Evolutionary conservation across 2,113 vertebrate genomes (phyloP).

Genomic region (Cheirogaleus medius): DNA sequence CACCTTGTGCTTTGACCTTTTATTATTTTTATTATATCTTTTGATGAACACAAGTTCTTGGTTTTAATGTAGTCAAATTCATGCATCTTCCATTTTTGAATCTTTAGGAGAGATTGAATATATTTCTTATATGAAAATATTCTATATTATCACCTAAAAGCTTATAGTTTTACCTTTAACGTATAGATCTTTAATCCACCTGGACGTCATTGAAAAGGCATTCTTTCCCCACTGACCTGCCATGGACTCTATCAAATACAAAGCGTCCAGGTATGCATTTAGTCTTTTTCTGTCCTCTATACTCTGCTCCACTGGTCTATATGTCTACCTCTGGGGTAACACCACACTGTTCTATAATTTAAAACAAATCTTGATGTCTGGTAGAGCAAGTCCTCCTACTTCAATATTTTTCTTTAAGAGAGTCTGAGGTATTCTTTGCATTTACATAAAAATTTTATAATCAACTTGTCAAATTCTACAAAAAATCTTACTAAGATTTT

Average conservation of each 20-base stretch:
- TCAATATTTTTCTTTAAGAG: neutral
- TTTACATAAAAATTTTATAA: neutral
- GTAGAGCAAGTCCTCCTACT: neutral
- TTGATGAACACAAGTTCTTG: neutral
- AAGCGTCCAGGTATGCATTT: neutral
- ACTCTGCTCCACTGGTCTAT: neutral
- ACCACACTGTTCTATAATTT: neutral
- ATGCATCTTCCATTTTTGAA: neutral
- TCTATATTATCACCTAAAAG: neutral
- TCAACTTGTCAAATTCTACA: neutral
- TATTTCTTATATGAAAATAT: neutral
- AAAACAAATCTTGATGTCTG: neutral
- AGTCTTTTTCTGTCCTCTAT: neutral
- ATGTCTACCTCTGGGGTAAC: neutral
- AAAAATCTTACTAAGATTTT: neutral
- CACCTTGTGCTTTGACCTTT: neutral
- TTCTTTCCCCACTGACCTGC: neutral
- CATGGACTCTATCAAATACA: neutral
- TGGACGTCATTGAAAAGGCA: neutral
- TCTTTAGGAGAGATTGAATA: neutral
- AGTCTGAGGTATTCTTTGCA: neutral
- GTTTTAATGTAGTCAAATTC: neutral
- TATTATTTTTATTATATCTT: neutral
- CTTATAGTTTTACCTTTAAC: neutral
- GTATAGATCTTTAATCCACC: neutral